These are phyloP conservation scores for Nipponia nippon DNA, from an alignment of 2,113 vertebrate species.

Conservation along the genomic window DNA sequence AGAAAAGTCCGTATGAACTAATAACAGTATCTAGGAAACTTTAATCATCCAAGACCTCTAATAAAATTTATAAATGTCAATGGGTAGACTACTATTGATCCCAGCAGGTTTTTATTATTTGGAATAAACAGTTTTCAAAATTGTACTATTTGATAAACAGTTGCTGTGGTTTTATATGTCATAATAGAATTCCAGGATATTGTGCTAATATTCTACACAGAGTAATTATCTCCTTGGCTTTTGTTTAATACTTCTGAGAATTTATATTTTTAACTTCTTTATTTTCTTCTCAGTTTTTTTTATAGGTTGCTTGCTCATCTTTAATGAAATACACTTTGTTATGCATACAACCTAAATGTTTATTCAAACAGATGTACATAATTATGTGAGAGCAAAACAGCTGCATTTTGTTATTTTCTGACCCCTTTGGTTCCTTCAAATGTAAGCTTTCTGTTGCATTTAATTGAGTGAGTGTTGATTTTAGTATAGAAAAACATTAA, in stretches of 20 bases:
- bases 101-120: not conserved
- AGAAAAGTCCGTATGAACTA: not conserved
- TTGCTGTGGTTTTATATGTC: not conserved
- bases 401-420: not conserved
- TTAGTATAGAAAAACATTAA: not conserved
- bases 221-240: not conserved
- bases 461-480: not conserved
- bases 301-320: not conserved
- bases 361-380: not conserved
- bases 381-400: not conserved
- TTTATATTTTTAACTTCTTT: not conserved
- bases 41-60: not conserved
- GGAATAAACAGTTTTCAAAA: not conserved
- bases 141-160: not conserved
- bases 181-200: not conserved
- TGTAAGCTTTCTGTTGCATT: not conserved
- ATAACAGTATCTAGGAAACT: not conserved
- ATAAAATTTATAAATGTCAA: not conserved
- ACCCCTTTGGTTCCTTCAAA: not conserved
- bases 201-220: not conserved
- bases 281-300: not conserved
- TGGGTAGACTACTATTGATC: not conserved
- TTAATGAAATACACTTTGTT: not conserved
- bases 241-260: not conserved
- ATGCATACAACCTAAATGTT: not conserved